Base-by-base conservation (phyloP, 1,140 invertebrate species). In the Pseudobourletiella spinata region DNA sequence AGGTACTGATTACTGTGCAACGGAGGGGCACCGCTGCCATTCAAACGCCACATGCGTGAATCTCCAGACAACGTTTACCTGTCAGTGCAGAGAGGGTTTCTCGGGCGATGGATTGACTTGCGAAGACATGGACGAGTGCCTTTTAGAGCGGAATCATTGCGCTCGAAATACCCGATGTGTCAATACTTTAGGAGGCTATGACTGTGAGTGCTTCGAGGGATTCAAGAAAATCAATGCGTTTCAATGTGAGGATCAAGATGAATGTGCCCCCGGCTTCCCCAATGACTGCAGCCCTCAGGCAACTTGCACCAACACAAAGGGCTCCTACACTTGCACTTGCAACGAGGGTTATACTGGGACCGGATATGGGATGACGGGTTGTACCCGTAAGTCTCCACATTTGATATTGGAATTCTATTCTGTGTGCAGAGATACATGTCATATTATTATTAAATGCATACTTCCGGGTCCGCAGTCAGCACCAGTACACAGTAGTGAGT, bases 1-100 rank as follows among this genome's bases (percentile, higher is more conserved):
- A 89, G 89, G 86, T 68, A 86, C 87, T 72, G 88, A 93, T 79
- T 91, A 91, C 78, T 93, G 90, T 79, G 84, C 83, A 64, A 84
- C 56, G 54, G 62, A 86, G 77, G 89, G 88, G 55, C 85, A 89
- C 75, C 80, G 82, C 68, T 91, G 88, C 76, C 86, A 91, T 75
- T 78, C 79, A 71, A 90, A 90, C 74, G 88, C 88, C 61, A 86
- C 84, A 56, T 91, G 88, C 78, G 82, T 86, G 75, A 91, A 90
- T 77, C 81, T 90, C 67, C 83, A 85, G 77, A 89, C 88, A 63
- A 87, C 85, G 62, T 89, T 87, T 75, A 83, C 84, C 71, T 92
- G 88, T 78, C 84, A 86, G 72, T 92, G 88, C 76, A 84, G 85
- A 76, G 79, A 81, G 72, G 89, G 89, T 70, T 92, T 86, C 79